phyloP scores from a whole-genome alignment of 2,797 vertebrate genomes.

The Pipistrellus kuhlii region DNA sequence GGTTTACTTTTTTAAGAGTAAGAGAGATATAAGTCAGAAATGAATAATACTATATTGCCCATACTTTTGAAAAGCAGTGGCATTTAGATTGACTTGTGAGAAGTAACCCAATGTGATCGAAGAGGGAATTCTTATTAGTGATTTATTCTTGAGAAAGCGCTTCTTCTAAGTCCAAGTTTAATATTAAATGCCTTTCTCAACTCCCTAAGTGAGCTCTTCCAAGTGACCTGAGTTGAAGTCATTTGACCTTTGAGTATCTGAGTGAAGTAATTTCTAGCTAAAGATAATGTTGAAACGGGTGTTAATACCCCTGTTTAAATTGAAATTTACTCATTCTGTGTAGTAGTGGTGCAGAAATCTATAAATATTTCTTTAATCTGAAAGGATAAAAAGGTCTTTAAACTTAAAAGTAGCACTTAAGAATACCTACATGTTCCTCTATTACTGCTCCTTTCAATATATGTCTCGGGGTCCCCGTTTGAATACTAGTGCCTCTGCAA shows the following conservation, averaged over 20 bases:
- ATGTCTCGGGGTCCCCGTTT: background rate
- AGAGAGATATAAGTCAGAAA: background rate
- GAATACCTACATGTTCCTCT: background rate
- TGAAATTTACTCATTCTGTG: constrained; percentile 12
- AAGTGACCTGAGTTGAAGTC: constrained; percentile 48
- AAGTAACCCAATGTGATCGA: background rate
- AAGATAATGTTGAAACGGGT: constrained; percentile 26
- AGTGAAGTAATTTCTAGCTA: constrained; percentile 62
- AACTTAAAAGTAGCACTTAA: constrained; percentile 8
- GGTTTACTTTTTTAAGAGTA: constrained; percentile 11
- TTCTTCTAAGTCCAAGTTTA: background rate
- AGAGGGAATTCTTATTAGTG: background rate
- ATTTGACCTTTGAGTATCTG: constrained; percentile 58
- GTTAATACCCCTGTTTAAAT: constrained; percentile 12
- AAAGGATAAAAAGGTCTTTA: background rate
- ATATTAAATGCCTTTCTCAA: background rate
- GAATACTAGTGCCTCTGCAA: background rate
- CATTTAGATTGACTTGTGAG: background rate
- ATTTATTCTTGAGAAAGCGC: constrained; percentile 37
- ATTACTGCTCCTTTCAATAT: background rate
- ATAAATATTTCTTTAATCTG: constrained; percentile 42
- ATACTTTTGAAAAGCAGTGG: constrained; percentile 5
- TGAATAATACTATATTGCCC: background rate
- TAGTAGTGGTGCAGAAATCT: background rate
- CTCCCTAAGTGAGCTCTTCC: constrained; percentile 24